Conservation (phyloP, 2,113 vertebrate genomes). For the Urocynchramus pylzowi region DNA sequence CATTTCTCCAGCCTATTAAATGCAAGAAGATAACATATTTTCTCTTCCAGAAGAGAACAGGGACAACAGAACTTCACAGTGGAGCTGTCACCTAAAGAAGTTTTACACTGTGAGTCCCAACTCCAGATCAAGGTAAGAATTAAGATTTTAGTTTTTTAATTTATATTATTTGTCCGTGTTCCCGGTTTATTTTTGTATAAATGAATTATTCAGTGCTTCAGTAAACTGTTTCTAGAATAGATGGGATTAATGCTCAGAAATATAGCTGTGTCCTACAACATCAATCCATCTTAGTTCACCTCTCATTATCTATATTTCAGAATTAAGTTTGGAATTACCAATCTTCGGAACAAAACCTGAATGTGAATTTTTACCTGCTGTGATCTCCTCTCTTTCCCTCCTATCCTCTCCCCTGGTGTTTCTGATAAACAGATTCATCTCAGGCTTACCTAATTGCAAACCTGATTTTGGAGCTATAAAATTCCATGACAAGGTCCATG, state of each 20-base stretch:
- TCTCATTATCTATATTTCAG: neutral
- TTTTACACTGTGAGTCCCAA: neutral
- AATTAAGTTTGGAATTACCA: neutral
- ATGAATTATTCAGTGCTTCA: neutral
- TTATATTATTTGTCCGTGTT: neutral
- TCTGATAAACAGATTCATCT: neutral
- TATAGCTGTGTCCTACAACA: neutral
- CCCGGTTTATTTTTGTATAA: fast-evolving
- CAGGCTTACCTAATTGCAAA: neutral
- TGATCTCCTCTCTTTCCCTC: neutral
- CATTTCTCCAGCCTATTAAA: neutral
- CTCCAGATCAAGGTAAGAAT: neutral
- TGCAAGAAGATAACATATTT: neutral
- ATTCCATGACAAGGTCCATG: neutral
- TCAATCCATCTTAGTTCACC: neutral
- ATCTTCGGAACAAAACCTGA: neutral
- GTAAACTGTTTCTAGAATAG: neutral
- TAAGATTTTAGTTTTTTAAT: neutral
- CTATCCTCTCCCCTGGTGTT: neutral
- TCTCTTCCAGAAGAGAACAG: neutral
- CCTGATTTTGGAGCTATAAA: neutral
- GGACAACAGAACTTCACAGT: neutral
- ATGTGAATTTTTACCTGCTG: neutral
- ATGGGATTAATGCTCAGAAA: neutral
- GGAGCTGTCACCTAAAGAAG: neutral